A percentile compares a stretch with the other conserved stretches of the same genome.
phyloP scores from a whole-genome alignment of 2,113 vertebrate genomes.

The Atrichornis clamosus region DNA sequence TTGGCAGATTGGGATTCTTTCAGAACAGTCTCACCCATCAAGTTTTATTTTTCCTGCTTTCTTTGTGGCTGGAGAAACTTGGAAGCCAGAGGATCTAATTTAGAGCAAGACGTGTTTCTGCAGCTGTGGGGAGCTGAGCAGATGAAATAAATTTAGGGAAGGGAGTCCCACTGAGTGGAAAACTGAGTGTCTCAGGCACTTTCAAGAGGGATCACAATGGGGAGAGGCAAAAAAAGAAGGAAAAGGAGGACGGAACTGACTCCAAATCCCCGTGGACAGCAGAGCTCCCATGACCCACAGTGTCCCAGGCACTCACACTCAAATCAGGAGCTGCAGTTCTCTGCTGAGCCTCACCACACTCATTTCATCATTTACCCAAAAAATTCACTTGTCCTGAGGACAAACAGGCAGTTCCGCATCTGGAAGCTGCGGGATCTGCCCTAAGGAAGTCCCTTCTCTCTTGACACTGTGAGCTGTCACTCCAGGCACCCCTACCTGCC shows the following conservation, averaged over 20 bases:
- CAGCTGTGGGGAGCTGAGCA: not conserved
- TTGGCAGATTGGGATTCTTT: not conserved
- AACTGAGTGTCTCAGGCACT: not conserved
- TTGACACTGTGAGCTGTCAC: not conserved
- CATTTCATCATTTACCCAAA: not conserved
- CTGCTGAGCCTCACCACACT: not conserved
- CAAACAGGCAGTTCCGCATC: not conserved
- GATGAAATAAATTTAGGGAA: not conserved
- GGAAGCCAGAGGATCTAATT: not conserved
- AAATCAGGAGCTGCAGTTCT: not conserved
- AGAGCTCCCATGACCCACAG: not conserved
- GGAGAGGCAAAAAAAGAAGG: not conserved
- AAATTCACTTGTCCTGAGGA: not conserved
- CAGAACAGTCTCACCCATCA: not conserved
- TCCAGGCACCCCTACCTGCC: not conserved
- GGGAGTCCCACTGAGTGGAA: not conserved
- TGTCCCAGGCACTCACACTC: not conserved
- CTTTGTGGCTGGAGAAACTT: not conserved
- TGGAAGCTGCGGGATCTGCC: not conserved
- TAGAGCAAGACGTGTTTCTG: not conserved
- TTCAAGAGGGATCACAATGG: rapidly evolving
- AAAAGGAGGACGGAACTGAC: not conserved
- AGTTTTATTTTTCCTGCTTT: not conserved
- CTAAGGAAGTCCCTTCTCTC: not conserved
- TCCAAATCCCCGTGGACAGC: not conserved